Evolutionary conservation across 2,113 vertebrate species (phyloP), one percentile per base, ranked within the genome.

Genomic region (Mormoops blainvillei): DNA sequence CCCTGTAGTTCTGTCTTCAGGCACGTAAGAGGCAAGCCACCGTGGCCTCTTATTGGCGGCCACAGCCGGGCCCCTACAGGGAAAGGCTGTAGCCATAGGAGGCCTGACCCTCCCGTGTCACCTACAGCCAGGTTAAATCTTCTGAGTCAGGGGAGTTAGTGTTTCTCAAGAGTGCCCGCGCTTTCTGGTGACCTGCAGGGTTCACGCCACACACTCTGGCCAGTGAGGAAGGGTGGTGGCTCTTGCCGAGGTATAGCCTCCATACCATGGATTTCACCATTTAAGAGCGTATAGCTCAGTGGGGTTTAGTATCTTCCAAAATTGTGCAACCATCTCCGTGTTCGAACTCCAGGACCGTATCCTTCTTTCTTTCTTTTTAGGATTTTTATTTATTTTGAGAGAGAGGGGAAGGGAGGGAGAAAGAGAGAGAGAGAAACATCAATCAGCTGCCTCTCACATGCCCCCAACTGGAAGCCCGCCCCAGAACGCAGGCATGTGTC

Each of bases 121-220:
- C 43, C 76, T 11, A 24, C 33, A 28, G 12, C 26, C 2, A 10
- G 48, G 24, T 26, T 10, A 70, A n/a, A 63, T 22, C 73, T n/a
- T 50, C 19, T 36, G 3, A 19, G 22, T 52, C 11, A 14, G 83
- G 43, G 71, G n/a, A 70, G 43, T n/a, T 15, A 4, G 26, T 3
- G 1, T 36, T 48, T 54, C 18, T 18, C 38, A 58, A 16, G n/a
- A 26, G 54, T 1, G 7, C 20, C 2, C 4, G 54, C 26, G 24
- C 48, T 52, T 43, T 33, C 2, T 0, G 28, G 12, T 6, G 28
- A 16, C 22, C 4, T 18, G 26, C 19, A 4, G 45, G 19, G 48
- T 70, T 15, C 56, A 1, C 15, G 67, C 33, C 43, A 0, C 0
- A 7, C 26, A 1, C 20, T n/a, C 48, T 28, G 63, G 52, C 22